These are phyloP conservation scores for Axis porcinus DNA, from an alignment of 2,113 vertebrate genomes.

Conservation along the genomic window DNA sequence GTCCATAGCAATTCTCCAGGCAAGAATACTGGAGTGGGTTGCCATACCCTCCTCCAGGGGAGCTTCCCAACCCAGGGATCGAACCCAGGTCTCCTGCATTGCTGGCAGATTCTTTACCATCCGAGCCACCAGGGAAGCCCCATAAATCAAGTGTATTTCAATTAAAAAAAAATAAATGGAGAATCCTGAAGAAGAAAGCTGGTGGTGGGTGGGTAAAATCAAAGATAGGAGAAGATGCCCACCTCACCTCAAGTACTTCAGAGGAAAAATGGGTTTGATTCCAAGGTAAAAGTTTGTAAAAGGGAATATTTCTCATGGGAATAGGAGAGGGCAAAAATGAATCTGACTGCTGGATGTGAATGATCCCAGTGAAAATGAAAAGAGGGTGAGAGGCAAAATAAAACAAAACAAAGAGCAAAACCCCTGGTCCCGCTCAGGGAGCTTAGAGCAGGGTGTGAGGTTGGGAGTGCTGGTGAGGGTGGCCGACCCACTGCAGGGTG, in stretches of 20 bases:
- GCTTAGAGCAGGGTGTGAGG: not conserved
- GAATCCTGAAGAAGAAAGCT: not conserved
- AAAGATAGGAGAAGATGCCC: not conserved
- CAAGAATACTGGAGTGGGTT: not conserved
- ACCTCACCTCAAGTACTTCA: not conserved
- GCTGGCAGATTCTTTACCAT: not conserved
- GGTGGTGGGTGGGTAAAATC: not conserved
- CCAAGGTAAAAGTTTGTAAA: not conserved
- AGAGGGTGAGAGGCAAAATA: not conserved
- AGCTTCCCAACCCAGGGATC: not conserved
- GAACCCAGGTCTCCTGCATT: not conserved
- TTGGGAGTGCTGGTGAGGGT: no score
- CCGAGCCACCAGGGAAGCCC: not conserved
- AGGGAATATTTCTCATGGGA: not conserved
- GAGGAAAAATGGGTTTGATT: not conserved
- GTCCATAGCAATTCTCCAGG: not conserved
- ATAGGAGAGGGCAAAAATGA: not conserved
- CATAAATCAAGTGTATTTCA: not conserved
- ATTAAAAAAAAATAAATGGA: not conserved
- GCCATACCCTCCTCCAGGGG: not conserved
- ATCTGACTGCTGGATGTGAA: not conserved
- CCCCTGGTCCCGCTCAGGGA: not conserved
- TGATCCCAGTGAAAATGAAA: not conserved
- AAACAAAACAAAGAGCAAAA: not conserved
- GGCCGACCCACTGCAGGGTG: no score